These are phyloP conservation scores for Crioceris asparagi DNA, from an alignment of 2,888 invertebrate genomes.

Conservation along the genomic window DNA sequence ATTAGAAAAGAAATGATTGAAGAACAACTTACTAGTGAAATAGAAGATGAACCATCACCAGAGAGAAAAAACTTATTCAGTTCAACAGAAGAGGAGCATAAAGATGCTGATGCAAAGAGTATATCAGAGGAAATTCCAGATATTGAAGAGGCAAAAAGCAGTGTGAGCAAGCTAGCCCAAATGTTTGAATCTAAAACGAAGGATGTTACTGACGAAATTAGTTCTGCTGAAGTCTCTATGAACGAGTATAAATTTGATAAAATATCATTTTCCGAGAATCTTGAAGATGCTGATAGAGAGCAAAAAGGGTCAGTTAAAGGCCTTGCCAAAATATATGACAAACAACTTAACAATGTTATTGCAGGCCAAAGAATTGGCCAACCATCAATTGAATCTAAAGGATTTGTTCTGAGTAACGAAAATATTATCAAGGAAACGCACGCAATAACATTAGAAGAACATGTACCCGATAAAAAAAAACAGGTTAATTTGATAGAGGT, in stretches of 20 bases:
- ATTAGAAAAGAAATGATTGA: conserved; percentile 49
- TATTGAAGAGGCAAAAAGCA: conserved; percentile 17
- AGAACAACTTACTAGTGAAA: conserved; percentile 40
- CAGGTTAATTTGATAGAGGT: conserved; percentile 6
- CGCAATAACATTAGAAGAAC: no score
- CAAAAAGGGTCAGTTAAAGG: conserved; percentile 23
- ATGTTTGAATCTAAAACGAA: conserved; percentile 18
- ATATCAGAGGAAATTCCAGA: conserved; percentile 18
- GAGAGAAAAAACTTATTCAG: conserved; percentile 37
- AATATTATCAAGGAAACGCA: no score
- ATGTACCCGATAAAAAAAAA: no score
- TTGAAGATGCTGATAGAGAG: conserved; percentile 7
- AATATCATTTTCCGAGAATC: conserved; percentile 1
- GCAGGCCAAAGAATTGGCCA: conserved; percentile 19
- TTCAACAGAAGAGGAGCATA: conserved; percentile 21
- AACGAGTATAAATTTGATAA: background rate
- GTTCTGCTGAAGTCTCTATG: conserved; percentile 12
- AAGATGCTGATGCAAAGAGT: conserved; percentile 16
- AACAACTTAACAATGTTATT: conserved; percentile 21
- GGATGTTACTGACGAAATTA: conserved; percentile 16
- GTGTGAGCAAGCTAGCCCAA: conserved; percentile 11
- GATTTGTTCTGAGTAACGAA: conserved; percentile 11
- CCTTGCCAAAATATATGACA: conserved; percentile 25
- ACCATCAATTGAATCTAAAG: conserved; percentile 12
- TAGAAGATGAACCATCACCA: conserved; percentile 39